Evolutionary conservation across 2,113 vertebrate species (phyloP).

Genomic region (Cariama cristata): DNA sequence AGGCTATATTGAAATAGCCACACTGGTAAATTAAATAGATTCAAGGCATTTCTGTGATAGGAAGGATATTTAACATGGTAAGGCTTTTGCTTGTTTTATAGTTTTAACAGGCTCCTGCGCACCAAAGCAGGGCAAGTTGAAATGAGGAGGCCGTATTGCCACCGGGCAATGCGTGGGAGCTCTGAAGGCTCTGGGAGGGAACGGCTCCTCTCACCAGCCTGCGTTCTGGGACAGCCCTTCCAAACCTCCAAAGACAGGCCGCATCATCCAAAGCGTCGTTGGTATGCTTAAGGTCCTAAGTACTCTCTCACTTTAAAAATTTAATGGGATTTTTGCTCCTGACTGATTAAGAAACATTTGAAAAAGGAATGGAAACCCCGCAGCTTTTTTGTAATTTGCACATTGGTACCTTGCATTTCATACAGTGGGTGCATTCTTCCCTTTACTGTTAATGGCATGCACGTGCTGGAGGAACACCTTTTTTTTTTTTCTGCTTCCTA

Average conservation of each 20-base stretch:
- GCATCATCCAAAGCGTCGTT: accelerated
- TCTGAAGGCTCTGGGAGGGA: not conserved
- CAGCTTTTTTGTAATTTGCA: not conserved
- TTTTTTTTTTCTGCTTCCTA: not conserved
- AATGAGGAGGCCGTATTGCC: not conserved
- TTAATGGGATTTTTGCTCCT: not conserved
- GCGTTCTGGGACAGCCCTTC: not conserved
- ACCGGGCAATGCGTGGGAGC: accelerated
- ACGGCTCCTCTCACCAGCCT: not conserved
- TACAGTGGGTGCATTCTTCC: not conserved
- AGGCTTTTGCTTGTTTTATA: not conserved
- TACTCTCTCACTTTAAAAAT: not conserved
- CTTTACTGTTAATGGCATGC: not conserved
- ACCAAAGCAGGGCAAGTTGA: not conserved
- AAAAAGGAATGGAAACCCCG: not conserved
- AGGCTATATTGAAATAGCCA: not conserved
- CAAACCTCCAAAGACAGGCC: not conserved
- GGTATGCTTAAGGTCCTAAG: not conserved
- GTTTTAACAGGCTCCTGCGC: not conserved
- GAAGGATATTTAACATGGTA: not conserved
- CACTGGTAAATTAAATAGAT: not conserved
- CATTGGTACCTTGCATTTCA: not conserved
- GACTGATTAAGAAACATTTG: not conserved
- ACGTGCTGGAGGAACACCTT: not conserved
- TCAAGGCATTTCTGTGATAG: not conserved